A percentile compares a stretch with the other conserved stretches of the same genome.
phyloP scores from a whole-genome alignment of 2,888 invertebrate genomes.

The Apoda limacodes region DNA sequence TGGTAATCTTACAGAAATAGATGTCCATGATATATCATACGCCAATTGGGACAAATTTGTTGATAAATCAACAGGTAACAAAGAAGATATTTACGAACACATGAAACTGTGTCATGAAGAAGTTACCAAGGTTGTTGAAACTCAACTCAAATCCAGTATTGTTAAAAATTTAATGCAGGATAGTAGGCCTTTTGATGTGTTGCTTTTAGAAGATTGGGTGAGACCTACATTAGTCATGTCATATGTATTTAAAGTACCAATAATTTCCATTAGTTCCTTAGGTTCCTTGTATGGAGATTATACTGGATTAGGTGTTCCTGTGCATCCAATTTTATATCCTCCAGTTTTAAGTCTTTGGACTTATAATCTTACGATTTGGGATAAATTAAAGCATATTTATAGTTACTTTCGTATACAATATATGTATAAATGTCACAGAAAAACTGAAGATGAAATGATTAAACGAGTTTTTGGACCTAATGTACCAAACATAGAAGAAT shows the following conservation, averaged over 20 bases:
- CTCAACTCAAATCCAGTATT: slow-evolving; percentile 22
- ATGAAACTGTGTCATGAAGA: slow-evolving; percentile 8
- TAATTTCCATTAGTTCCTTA: slow-evolving; percentile 30
- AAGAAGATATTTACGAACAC: not conserved
- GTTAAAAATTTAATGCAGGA: too few relatives aligned
- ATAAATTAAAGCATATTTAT: slow-evolving; percentile 25
- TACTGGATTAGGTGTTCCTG: slow-evolving; percentile 24
- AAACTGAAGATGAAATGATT: slow-evolving; percentile 16
- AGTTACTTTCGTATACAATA: slow-evolving; percentile 12
- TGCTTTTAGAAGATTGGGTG: slow-evolving; percentile 28
- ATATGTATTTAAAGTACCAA: slow-evolving; percentile 29
- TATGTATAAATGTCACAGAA: slow-evolving; percentile 2
- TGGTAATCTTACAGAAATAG: slow-evolving; percentile 31
- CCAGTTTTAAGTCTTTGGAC: slow-evolving; percentile 17
- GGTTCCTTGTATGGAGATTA: slow-evolving; percentile 20
- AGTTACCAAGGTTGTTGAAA: slow-evolving; percentile 24
- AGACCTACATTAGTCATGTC: slow-evolving; percentile 21
- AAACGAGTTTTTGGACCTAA: slow-evolving; percentile 20
- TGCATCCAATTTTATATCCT: slow-evolving; percentile 30
- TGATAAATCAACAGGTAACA: too few relatives aligned
- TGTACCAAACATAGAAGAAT: slow-evolving; percentile 20
- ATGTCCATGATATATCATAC: slow-evolving; percentile 24
- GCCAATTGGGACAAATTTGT: slow-evolving; percentile 7
- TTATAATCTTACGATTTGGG: slow-evolving; percentile 26
- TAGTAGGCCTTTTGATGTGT: too few relatives aligned